Conservation (phyloP, 2,888 invertebrate genomes). For the Aspidapion aeneum region DNA sequence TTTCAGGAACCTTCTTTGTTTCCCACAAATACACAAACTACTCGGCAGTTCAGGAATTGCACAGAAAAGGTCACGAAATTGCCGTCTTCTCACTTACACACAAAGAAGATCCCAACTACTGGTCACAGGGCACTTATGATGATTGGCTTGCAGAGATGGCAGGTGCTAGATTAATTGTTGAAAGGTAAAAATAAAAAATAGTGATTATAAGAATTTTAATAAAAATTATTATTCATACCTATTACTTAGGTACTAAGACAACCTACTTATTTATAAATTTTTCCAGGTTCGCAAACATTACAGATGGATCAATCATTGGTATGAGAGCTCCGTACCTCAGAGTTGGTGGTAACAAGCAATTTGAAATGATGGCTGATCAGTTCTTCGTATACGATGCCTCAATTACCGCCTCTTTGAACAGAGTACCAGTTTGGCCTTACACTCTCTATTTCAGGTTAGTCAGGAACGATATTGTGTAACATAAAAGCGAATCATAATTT, state of each 20-base stretch:
- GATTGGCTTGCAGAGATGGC: slow-evolving; percentile 96
- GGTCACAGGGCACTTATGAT: slow-evolving; percentile 82
- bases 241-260: background rate
- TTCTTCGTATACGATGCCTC: slow-evolving; percentile 94
- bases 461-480: too few species aligned
- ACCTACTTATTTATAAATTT: background rate
- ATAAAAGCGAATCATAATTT: too few species aligned
- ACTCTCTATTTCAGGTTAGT: slow-evolving; percentile 64
- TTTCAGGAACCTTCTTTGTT: slow-evolving; percentile 70
- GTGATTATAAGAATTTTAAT: too few species aligned
- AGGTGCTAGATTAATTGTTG: slow-evolving; percentile 80
- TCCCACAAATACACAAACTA: slow-evolving; percentile 92
- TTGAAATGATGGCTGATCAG: slow-evolving; percentile 96
- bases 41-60: slow-evolving; percentile 84
- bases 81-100: slow-evolving; percentile 89
- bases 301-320: slow-evolving; percentile 87
- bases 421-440: slow-evolving; percentile 96
- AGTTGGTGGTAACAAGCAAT: slow-evolving; percentile 92
- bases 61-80: slow-evolving; percentile 88
- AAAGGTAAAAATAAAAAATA: too few species aligned
- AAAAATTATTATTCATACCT: background rate
- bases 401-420: slow-evolving; percentile 83
- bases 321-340: slow-evolving; percentile 85
- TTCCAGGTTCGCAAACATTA: slow-evolving; percentile 77
- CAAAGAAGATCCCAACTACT: slow-evolving; percentile 89